These are phyloP conservation scores for Neopipo cinnamomea DNA, from an alignment of 2,113 vertebrate species.

Conservation along the genomic window DNA sequence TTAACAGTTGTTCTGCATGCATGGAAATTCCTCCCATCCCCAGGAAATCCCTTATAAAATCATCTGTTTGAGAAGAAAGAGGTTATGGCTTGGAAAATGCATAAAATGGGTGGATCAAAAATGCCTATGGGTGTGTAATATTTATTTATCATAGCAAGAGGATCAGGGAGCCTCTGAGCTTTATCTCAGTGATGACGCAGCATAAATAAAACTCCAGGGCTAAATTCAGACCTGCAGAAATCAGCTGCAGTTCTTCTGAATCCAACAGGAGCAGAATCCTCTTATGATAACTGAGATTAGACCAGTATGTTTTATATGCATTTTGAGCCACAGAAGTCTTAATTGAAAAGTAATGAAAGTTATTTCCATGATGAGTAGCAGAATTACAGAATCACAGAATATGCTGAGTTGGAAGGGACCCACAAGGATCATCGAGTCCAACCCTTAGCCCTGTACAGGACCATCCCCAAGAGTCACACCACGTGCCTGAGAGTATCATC, in stretches of 20 bases:
- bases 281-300: not conserved
- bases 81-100: slow-evolving; percentile 27
- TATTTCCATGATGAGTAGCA: not conserved
- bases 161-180: not conserved
- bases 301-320: not conserved
- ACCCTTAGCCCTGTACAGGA: not conserved
- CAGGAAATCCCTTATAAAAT: slow-evolving; percentile 31
- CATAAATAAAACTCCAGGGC: not conserved
- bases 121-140: not conserved
- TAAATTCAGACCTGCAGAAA: not conserved
- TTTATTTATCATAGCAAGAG: not conserved
- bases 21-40: not conserved
- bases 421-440: not conserved
- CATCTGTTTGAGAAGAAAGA: slow-evolving; percentile 24
- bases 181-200: not conserved
- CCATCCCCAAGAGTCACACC: not conserved
- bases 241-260: not conserved
- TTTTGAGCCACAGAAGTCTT: not conserved
- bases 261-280: not conserved
- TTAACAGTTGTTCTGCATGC: slow-evolving; percentile 26
- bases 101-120: slow-evolving; percentile 12
- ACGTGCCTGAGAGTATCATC: not conserved
- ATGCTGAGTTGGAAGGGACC: not conserved
- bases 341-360: not conserved
- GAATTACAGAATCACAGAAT: not conserved